Base-by-base conservation (phyloP, 64 coral and sea anemone genomes). In the Hydrozoanthus tunicans region DNA sequence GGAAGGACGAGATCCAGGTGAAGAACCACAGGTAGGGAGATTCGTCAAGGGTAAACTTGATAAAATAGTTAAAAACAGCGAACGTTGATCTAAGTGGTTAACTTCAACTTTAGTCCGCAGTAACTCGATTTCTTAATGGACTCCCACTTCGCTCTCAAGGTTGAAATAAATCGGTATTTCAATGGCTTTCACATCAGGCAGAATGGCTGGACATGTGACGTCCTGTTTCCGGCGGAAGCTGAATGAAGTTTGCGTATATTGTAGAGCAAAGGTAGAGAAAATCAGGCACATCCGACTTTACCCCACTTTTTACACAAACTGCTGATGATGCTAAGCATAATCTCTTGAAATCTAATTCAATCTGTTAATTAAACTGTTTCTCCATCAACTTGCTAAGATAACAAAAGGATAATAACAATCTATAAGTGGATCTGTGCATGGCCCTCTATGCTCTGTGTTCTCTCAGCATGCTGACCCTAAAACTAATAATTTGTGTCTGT, bases 21-120 rank as follows among this genome's bases (percentile, higher is more conserved):
- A 72, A 86, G 67, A 86, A 58, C 83, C 83, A 70, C 83, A 86
- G 83, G 83, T 85, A 17, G 69, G 82, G 1, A 15, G 26, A 75
- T 75, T 9, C 27, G 9, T 75, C 24, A 51, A 75, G 27, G 26
- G 72, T 7, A 75, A 79, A 79, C 77, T 23, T 59, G 77, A 79
- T 59, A 59, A 79, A 79, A n/a, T 79, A 79, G 53, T 79, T 57
- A 58, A 79, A 73, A 79, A 79, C 53, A 3, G 54, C 52, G 43
- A 78, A 55, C 9, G 53, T 57, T 79, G 12, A 79, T 79, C 70
- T 27, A 27, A 73, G 23, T 73, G 70, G 70, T 26, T 7, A 73
- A 26, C 77, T 79, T 54, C 9, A 58, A 54, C 77, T 79, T 57
- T 53, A 79, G 77, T 20, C 53, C 58, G 77, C 4, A 79, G 56